These are phyloP conservation scores for Meleagris gallopavo DNA, from an alignment of 2,113 vertebrate genomes.

Conservation along the genomic window DNA sequence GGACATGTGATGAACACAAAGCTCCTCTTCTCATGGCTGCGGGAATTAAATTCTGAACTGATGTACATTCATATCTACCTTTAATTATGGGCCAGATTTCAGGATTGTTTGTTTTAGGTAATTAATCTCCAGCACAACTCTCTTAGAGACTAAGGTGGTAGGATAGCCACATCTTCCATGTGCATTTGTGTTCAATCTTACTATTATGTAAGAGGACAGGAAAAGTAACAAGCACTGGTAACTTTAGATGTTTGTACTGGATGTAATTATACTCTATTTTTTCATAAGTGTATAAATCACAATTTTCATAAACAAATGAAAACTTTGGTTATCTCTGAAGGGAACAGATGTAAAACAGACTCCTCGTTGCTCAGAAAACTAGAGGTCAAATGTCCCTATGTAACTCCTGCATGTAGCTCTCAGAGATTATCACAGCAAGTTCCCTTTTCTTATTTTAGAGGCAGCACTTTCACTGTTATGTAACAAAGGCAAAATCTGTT, in stretches of 20 bases:
- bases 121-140: background rate
- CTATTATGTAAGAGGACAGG: background rate
- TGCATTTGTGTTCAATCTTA: background rate
- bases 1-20: background rate
- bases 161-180: background rate
- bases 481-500: conserved; percentile 51
- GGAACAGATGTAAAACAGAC: background rate
- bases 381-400: background rate
- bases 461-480: conserved; percentile 55
- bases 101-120: background rate
- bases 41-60: background rate
- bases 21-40: background rate
- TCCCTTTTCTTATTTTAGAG: conserved; percentile 71
- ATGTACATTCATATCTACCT: background rate
- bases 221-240: background rate
- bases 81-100: background rate
- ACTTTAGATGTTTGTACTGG: background rate
- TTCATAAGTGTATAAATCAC: background rate
- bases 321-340: background rate
- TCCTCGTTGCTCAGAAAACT: background rate
- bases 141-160: background rate
- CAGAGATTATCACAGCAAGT: conserved; percentile 48
- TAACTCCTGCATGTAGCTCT: conserved; percentile 37
- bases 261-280: background rate
- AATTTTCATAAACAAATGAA: background rate